phyloP scores from a whole-genome alignment of 2,113 vertebrate genomes.

The Mus musculus region DNA sequence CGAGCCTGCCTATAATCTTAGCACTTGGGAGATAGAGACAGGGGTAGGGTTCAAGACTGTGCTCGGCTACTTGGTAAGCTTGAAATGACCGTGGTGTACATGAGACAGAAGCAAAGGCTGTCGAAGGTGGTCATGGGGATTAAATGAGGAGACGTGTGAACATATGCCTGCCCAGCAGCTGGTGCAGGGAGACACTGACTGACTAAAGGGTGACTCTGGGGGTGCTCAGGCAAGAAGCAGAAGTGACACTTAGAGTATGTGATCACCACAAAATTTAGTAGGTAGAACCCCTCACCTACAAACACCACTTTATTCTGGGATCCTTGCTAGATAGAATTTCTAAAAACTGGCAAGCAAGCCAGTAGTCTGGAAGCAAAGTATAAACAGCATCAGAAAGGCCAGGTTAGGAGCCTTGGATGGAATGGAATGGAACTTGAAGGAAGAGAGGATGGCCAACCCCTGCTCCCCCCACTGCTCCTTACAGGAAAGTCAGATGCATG shows the following conservation, averaged over 20 bases:
- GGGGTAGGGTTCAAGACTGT: background rate
- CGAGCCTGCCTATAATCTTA: background rate
- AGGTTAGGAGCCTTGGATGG: background rate
- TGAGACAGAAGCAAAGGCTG: no score
- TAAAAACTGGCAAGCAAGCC: background rate
- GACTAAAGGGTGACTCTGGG: background rate
- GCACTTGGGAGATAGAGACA: background rate
- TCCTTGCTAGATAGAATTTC: slow-evolving; percentile 13
- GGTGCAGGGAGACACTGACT: background rate
- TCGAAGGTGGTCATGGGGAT: background rate
- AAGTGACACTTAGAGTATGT: background rate
- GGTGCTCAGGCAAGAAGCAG: background rate
- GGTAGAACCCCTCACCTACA: background rate
- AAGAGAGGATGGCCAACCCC: background rate
- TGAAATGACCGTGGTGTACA: background rate
- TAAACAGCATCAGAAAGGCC: slow-evolving; percentile 30
- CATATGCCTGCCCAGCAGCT: background rate
- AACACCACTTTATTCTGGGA: background rate
- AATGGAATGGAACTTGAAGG: background rate
- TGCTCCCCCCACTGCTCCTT: background rate
- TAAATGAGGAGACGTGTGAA: background rate
- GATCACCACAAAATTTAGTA: background rate
- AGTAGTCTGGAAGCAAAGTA: slow-evolving; percentile 15
- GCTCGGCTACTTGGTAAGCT: background rate
- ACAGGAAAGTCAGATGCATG: background rate